Evolutionary conservation across 1,140 invertebrate genomes (phyloP).

Genomic region (Drosophila micromelanica): DNA sequence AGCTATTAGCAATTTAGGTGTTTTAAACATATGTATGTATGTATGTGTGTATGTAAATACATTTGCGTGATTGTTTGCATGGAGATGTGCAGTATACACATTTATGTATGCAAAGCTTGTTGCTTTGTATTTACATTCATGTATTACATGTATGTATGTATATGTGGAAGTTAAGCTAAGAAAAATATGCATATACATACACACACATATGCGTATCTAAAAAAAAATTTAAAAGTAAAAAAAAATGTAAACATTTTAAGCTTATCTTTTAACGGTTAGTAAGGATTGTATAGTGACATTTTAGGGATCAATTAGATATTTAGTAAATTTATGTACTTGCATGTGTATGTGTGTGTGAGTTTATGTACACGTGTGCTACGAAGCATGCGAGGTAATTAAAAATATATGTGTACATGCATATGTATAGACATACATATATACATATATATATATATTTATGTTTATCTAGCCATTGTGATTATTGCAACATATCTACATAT

Average conservation of each 20-base stretch:
- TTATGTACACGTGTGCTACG: not conserved
- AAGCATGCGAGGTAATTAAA: not conserved
- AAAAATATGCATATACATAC: not conserved
- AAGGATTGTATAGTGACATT: constrained; percentile 21
- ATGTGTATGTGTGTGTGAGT: not conserved
- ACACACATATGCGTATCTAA: not conserved
- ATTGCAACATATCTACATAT: too few relatives aligned
- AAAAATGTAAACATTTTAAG: not conserved
- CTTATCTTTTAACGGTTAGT: too few relatives aligned
- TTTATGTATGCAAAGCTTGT: not conserved
- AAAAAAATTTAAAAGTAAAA: not conserved
- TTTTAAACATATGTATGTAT: not conserved
- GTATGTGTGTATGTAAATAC: too few relatives aligned
- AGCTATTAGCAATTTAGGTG: too few relatives aligned
- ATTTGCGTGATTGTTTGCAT: too few relatives aligned
- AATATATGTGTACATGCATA: not conserved
- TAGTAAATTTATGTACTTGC: constrained; percentile 1
- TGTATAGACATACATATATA: not conserved
- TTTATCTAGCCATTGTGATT: too few relatives aligned
- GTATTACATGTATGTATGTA: not conserved
- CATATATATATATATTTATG: too few relatives aligned
- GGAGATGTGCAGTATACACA: not conserved
- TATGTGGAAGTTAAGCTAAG: too few relatives aligned
- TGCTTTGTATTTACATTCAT: not conserved
- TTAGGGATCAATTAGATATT: constrained; percentile 8